phyloP scores from a whole-genome alignment of 2,888 invertebrate genomes.

The Phlogophora meticulosa region DNA sequence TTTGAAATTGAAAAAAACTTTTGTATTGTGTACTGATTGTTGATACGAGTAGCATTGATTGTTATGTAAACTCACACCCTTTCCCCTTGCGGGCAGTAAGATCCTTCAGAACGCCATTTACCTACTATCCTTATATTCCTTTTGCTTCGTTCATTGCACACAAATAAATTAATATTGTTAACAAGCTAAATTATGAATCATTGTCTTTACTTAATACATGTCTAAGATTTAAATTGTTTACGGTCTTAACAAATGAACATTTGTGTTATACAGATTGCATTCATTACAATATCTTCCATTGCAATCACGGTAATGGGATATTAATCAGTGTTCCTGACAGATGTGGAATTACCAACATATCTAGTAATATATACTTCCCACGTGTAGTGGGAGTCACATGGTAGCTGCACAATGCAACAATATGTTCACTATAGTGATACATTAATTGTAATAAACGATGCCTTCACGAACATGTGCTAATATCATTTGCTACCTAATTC shows the following conservation, averaged over 20 bases:
- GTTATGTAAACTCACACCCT: too few relatives aligned
- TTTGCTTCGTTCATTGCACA: too few relatives aligned
- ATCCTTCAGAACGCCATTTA: too few relatives aligned
- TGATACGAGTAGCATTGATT: too few relatives aligned
- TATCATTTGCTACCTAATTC: slow-evolving; percentile 20
- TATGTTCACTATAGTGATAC: slow-evolving; percentile 13
- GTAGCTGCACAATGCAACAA: not conserved
- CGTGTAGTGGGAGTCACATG: slow-evolving; percentile 8
- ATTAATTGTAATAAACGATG: slow-evolving; percentile 42
- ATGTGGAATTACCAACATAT: not conserved
- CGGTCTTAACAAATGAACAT: not conserved
- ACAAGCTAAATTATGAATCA: too few relatives aligned
- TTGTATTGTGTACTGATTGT: too few relatives aligned
- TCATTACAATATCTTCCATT: slow-evolving; percentile 5
- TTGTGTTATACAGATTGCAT: not conserved
- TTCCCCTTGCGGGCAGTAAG: too few relatives aligned
- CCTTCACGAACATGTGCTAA: slow-evolving; percentile 6
- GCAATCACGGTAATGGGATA: not conserved
- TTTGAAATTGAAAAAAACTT: too few relatives aligned
- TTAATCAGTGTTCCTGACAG: not conserved
- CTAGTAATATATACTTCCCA: not conserved
- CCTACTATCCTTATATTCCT: too few relatives aligned
- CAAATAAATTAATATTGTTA: too few relatives aligned
- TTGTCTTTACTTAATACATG: not conserved
- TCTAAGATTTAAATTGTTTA: not conserved